Evolutionary conservation across 2,797 vertebrate genomes (phyloP).

Genomic region (Aplochiton taeniatus): DNA sequence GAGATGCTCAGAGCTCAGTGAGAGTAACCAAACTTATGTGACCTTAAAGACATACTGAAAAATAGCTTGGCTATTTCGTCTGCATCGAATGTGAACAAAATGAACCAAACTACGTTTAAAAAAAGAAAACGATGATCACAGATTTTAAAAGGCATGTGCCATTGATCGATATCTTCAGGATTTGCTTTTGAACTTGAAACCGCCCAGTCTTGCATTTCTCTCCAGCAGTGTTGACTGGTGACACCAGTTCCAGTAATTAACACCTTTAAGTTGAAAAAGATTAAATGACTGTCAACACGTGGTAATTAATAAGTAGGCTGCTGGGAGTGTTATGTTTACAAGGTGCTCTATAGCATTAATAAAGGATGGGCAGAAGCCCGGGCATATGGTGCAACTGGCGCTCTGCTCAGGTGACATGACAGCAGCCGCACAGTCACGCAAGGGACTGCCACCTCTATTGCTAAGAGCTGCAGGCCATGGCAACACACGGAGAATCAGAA

Average conservation of each 20-base stretch:
- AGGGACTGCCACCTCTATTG: constrained; percentile 70
- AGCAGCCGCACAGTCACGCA: constrained; percentile 74
- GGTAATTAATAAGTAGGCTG: constrained; percentile 82
- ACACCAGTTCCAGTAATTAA: constrained; percentile 79
- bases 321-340: constrained; percentile 79
- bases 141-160: neutral
- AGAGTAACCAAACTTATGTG: constrained; percentile 27
- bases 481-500: constrained; percentile 44
- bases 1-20: constrained; percentile 19
- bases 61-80: constrained; percentile 4
- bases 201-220: constrained; percentile 62
- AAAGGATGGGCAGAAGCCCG: constrained; percentile 72
- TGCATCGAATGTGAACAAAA: neutral
- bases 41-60: constrained; percentile 15
- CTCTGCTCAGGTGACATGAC: constrained; percentile 75
- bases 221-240: constrained; percentile 60
- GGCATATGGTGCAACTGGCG: constrained; percentile 80
- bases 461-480: constrained; percentile 50
- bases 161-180: neutral
- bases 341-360: constrained; percentile 77
- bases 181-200: neutral
- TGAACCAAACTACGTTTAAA: neutral
- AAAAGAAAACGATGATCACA: neutral
- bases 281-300: constrained; percentile 78
- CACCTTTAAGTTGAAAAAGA: constrained; percentile 83